These are phyloP conservation scores for Protobothrops flavoviridis DNA, from an alignment of 2,113 vertebrate species.

Conservation along the genomic window DNA sequence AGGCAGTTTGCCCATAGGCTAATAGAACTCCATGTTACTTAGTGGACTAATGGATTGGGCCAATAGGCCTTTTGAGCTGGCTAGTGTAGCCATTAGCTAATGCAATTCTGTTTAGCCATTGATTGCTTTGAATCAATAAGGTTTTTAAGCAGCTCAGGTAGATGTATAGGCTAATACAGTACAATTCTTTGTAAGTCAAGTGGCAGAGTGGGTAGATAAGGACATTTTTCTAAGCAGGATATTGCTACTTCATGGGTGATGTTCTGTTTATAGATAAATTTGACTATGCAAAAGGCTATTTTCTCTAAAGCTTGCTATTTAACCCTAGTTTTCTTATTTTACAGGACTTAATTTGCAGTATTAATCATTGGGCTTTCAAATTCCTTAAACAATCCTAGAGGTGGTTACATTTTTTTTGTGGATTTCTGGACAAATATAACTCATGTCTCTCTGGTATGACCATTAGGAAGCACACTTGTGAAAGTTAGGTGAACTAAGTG, in stretches of 20 bases:
- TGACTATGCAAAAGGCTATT: not conserved
- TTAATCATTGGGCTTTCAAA: not conserved
- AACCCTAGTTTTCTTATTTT: not conserved
- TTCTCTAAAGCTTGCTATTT: not conserved
- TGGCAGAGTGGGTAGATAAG: not conserved
- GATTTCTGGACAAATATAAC: not conserved
- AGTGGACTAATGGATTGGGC: not conserved
- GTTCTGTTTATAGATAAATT: not conserved
- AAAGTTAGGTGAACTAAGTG: not conserved
- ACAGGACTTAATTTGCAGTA: not conserved
- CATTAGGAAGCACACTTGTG: not conserved
- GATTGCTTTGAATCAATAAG: not conserved
- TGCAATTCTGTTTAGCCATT: not conserved
- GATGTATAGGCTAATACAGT: not conserved
- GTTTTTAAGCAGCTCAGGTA: not conserved
- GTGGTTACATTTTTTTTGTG: not conserved
- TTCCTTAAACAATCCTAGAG: not conserved
- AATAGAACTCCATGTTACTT: not conserved
- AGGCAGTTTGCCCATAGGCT: not conserved
- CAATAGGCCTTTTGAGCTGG: not conserved
- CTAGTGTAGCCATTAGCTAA: not conserved
- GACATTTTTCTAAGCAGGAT: not conserved
- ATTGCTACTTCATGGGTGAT: not conserved
- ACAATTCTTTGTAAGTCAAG: not conserved
- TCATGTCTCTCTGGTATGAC: not conserved